Evolutionary conservation across 1,140 invertebrate species (phyloP), one percentile per base, ranked within the genome.

Genomic region (Cardiocondyla obscurior): DNA sequence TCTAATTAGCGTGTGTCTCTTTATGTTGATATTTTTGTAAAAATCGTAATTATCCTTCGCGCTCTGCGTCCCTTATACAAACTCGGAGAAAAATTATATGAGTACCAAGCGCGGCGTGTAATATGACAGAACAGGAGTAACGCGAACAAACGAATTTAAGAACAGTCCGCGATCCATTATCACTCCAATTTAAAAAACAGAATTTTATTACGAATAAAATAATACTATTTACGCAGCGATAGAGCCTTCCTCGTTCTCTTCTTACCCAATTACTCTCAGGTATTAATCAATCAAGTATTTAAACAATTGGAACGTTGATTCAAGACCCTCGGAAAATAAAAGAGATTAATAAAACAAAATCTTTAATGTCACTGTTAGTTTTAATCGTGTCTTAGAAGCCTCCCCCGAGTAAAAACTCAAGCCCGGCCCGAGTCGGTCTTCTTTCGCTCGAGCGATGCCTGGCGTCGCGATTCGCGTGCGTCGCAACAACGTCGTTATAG

Each of bases 1-100:
- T 65, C 14, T 65, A 65, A 65, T 65, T 65, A 65, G 36, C 19
- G 39, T 44, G 22, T 44, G 22, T 16, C 7, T 65, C 22, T 62
- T 25, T 42, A 39, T 25, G 14, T 42, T 44, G 16, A 39, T 44
- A 30, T 69, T 30, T 69, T 10, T 49, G 22, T 46, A 49, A 49
- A 49, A 49, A 49, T 49, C 2, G 0, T 30, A 46, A 30, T 65
- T 44, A 65, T 16, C 0, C 5, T 5, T 44, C 3, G 14, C 7
- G 8, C 8, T 36, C 4, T 53, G 33, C 53, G 28, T 67, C 7
- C 8, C 1, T 36, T 60, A n/a, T 4, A 30, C 22, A 25, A 46
- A 49, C 5, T 2, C 3, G 12, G 14, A 28, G 16, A 49, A 49
- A 65, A 67, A 46, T 65, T 28, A 1, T 36, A 60, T 19, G n/a